A percentile compares a stretch with the other conserved stretches of the same genome.
phyloP scores from a whole-genome alignment of 2,113 vertebrate genomes.

The Bos javanicus region DNA sequence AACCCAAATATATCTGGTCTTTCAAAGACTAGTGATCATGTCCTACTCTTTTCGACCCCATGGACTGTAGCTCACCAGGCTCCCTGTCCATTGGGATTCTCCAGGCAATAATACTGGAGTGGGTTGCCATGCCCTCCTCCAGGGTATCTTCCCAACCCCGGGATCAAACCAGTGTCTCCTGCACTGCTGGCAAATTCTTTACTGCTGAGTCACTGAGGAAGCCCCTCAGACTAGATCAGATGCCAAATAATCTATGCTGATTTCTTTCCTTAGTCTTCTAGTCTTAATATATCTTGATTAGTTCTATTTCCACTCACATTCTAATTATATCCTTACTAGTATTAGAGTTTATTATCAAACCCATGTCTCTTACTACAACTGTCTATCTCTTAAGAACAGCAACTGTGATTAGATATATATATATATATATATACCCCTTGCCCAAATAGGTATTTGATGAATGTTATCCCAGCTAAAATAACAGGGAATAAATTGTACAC shows the following conservation, averaged over 20 bases:
- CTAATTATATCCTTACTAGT: not conserved
- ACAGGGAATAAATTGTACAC: not conserved
- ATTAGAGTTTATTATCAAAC: not conserved
- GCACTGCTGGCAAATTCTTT: not conserved
- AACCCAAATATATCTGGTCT: not conserved
- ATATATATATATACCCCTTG: not conserved
- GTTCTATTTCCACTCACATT: not conserved
- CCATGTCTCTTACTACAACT: not conserved
- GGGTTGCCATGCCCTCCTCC: not conserved
- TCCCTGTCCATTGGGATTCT: not conserved
- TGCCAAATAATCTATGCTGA: not conserved
- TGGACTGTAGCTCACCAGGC: not conserved
- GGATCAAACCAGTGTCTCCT: not conserved
- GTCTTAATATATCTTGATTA: not conserved
- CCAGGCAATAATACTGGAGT: not conserved
- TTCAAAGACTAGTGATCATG: not conserved
- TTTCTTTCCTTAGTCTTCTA: not conserved
- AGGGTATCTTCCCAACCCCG: not conserved
- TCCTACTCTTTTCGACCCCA: not conserved
- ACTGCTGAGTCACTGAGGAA: not conserved
- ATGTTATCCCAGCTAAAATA: not conserved
- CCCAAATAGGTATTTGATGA: not conserved
- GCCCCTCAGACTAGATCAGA: not conserved
- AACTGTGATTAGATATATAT: not conserved
- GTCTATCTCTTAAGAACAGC: not conserved